Conservation (phyloP, 2,797 vertebrate species). For the Spea hammondii region DNA sequence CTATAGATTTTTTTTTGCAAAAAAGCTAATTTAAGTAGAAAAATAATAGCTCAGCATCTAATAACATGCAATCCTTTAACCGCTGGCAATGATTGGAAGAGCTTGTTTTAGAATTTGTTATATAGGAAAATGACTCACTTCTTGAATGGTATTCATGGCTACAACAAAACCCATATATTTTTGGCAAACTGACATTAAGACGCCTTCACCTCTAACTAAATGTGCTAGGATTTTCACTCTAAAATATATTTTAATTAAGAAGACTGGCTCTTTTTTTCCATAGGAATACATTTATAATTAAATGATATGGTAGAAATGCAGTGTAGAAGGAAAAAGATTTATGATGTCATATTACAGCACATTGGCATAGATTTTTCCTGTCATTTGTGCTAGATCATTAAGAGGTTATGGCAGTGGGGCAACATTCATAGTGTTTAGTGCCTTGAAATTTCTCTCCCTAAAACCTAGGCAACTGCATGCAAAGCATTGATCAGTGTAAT, state of each 20-base stretch:
- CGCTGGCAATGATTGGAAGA: not conserved
- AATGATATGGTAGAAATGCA: not conserved
- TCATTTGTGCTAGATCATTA: too few species aligned
- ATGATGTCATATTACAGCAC: too few species aligned
- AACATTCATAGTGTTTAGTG: too few species aligned
- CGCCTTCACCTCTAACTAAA: slow-evolving; percentile 3
- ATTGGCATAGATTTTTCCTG: too few species aligned
- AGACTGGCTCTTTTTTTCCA: not conserved
- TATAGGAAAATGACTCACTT: not conserved
- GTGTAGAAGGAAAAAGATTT: too few species aligned
- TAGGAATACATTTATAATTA: not conserved
- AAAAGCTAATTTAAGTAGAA: slow-evolving; percentile 9
- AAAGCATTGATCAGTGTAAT: too few species aligned
- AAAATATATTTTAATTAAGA: slow-evolving; percentile 10
- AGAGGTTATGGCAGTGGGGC: too few species aligned
- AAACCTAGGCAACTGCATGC: too few species aligned
- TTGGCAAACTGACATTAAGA: not conserved
- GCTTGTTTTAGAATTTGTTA: slow-evolving; percentile 3
- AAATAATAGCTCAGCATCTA: not conserved
- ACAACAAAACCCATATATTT: slow-evolving; percentile 10
- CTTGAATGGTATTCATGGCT: not conserved
- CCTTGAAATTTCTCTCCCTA: too few species aligned
- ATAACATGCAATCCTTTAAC: slow-evolving; percentile 20
- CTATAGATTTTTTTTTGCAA: slow-evolving; percentile 19
- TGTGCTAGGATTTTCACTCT: slow-evolving; percentile 1